phyloP scores from a whole-genome alignment of 2,113 vertebrate species.

The Equus quagga region DNA sequence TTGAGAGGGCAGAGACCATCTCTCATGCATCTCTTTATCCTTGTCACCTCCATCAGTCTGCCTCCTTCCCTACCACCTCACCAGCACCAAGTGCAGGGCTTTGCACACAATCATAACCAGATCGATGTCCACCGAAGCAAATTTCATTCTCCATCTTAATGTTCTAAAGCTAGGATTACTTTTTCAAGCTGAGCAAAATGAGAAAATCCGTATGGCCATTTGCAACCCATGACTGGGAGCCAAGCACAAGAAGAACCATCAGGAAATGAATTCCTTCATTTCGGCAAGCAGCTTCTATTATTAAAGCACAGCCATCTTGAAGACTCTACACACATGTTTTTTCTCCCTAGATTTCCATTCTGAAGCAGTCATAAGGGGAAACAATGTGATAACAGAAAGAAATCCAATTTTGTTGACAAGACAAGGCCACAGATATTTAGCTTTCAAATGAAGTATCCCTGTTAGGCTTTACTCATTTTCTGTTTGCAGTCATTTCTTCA shows the following conservation, averaged over 20 bases:
- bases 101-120: not conserved
- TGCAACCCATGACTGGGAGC: not conserved
- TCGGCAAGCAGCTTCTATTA: not conserved
- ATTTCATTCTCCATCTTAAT: slow-evolving; percentile 29
- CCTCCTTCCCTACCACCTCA: not conserved
- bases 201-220: not conserved
- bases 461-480: slow-evolving; percentile 3
- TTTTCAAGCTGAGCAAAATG: slow-evolving; percentile 29
- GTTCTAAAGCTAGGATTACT: slow-evolving; percentile 22
- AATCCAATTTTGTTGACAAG: slow-evolving; percentile 65
- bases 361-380: slow-evolving; percentile 39
- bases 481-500: slow-evolving; percentile 56
- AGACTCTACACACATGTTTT: not conserved
- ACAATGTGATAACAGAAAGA: slow-evolving; percentile 52
- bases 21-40: not conserved
- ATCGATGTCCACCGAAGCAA: not conserved
- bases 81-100: not conserved
- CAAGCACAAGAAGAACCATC: not conserved
- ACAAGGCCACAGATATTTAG: slow-evolving; percentile 63
- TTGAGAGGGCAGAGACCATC: not conserved
- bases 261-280: slow-evolving; percentile 30
- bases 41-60: not conserved
- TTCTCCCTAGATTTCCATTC: slow-evolving; percentile 55
- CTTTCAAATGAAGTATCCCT: slow-evolving; percentile 63
- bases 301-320: not conserved